Evolutionary conservation across 2,888 invertebrate genomes (phyloP).

Genomic region (Parnassius smintheus): DNA sequence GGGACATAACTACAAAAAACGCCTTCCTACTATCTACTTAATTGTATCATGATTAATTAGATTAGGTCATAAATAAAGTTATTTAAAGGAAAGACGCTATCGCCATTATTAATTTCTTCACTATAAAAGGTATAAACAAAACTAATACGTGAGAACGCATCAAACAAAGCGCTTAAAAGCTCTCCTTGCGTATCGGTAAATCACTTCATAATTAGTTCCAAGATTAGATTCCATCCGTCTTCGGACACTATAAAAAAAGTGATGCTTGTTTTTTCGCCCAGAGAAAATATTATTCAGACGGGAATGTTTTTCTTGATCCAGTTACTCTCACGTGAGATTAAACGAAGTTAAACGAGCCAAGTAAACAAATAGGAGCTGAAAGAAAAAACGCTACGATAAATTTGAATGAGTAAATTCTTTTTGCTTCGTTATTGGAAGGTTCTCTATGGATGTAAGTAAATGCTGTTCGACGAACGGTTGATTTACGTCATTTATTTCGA

Average conservation of each 20-base stretch:
- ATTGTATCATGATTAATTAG: conserved; percentile 7
- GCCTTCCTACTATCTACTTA: background rate
- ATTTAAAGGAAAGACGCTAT: background rate
- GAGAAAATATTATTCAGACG: conserved; percentile 19
- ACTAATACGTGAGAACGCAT: conserved; percentile 14
- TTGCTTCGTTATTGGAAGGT: conserved; percentile 21
- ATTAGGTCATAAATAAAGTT: conserved; percentile 3
- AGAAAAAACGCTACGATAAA: conserved; percentile 24
- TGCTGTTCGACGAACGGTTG: conserved; percentile 24
- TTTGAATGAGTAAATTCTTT: conserved; percentile 25
- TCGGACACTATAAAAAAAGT: conserved; percentile 21
- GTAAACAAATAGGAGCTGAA: conserved; percentile 23
- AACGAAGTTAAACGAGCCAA: conserved; percentile 27
- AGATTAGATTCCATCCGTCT: conserved; percentile 14
- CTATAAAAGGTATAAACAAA: conserved; percentile 10
- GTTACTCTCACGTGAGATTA: conserved; percentile 26
- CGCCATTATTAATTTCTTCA: conserved; percentile 4
- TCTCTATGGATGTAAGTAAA: conserved; percentile 18
- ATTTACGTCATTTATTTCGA: conserved; percentile 25
- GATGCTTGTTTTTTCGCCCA: conserved; percentile 20
- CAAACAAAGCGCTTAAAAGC: conserved; percentile 16
- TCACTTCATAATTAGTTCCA: conserved; percentile 25
- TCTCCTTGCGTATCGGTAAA: conserved; percentile 14
- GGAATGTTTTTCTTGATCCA: conserved; percentile 22
- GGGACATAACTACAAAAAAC: background rate